Evolutionary conservation across 2,113 vertebrate species (phyloP), one percentile per base, ranked within the genome.

Genomic region (Vanacampus margaritifer): DNA sequence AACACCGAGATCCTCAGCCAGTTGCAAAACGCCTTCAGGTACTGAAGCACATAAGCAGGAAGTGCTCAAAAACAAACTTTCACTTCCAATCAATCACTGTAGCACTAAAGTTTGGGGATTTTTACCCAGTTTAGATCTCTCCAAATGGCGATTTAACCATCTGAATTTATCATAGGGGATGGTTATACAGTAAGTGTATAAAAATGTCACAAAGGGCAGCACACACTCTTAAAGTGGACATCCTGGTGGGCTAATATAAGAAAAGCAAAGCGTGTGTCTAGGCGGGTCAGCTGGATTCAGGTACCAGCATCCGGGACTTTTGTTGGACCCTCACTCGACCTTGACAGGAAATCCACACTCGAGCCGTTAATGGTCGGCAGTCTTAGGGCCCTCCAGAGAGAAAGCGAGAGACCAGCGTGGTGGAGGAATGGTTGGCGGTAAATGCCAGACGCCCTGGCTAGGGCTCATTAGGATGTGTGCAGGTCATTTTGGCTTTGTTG

Each of bases 271-370:
- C 6, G 12, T 24, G 65, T 68, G 69, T 81, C 71, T 70, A 64
- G 54, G 64, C 67, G 71, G 62, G 70, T 78, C 89, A 91, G 86
- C 84, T 91, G 89, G 89, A 91, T 79, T 88, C 78, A 84, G 80
- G 84, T 87, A 87, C 87, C 76, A 73, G 72, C 74, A 58, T 73
- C 72, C 59, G 60, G 74, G 79, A 73, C 82, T 84, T 88, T 87
- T 89, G 87, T 88, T 90, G 85, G 85, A 75, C 87, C 75, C 78
- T 82, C 80, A 88, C 90, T 86, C 84, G 79, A 81, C 86, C 81
- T 91, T 88, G 84, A 89, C 89, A 90, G 88, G 88, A 91, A 89
- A 89, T 91, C 90, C 86, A 90, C 88, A 91, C 88, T 91, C 88
- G 69, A 87, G 84, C 87, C 86, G 85, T 91, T 90, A 91, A 91